phyloP scores from a whole-genome alignment of 2,113 vertebrate genomes.

The Thunnus thynnus region DNA sequence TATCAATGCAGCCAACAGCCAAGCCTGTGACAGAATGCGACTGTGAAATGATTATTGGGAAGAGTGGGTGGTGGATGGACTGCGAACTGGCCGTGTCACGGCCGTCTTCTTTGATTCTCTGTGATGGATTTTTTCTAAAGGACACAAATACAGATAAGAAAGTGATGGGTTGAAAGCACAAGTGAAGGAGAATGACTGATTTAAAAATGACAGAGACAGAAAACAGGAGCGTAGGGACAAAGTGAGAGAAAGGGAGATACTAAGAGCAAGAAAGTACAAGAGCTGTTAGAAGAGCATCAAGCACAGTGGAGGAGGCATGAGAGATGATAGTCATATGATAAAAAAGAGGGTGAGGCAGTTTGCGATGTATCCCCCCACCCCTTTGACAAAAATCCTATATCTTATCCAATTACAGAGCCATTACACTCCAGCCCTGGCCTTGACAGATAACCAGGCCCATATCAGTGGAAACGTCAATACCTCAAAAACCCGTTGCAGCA shows the following conservation, averaged over 20 bases:
- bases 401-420: conserved; percentile 83
- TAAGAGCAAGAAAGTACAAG: neutral
- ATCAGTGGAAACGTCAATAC: conserved; percentile 81
- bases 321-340: conserved; percentile 67
- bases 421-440: conserved; percentile 71
- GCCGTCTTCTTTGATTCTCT: conserved; percentile 48
- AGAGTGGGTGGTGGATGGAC: conserved; percentile 46
- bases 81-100: conserved; percentile 41
- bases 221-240: conserved; percentile 11
- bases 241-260: conserved; percentile 17
- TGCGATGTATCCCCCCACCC: conserved; percentile 40
- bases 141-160: conserved; percentile 59
- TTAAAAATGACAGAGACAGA: conserved; percentile 38
- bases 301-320: conserved; percentile 26
- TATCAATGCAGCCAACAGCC: conserved; percentile 27
- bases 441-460: conserved; percentile 78
- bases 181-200: conserved; percentile 40
- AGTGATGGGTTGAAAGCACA: conserved; percentile 32
- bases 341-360: conserved; percentile 58
- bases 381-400: conserved; percentile 74
- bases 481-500: conserved; percentile 74
- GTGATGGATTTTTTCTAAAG: conserved; percentile 52
- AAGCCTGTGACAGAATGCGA: conserved; percentile 32
- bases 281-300: conserved; percentile 21
- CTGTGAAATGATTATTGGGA: conserved; percentile 49